Evolutionary conservation across 2,888 invertebrate genomes (phyloP).

Genomic region (Ochropacha duplaris): DNA sequence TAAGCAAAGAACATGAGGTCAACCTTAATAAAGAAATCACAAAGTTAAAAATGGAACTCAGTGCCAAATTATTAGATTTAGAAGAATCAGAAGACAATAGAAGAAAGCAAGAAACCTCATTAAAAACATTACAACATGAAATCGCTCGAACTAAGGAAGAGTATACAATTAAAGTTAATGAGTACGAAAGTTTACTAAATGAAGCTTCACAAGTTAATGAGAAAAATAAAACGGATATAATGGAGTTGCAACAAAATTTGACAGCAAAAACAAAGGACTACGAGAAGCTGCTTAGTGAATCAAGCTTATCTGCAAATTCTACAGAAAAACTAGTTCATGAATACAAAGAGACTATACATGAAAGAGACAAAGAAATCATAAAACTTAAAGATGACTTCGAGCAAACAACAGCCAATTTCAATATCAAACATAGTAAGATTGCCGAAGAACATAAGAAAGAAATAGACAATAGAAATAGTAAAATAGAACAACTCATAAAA

Average conservation of each 20-base stretch:
- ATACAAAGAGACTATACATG: slow-evolving; percentile 76
- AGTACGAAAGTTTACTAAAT: slow-evolving; percentile 71
- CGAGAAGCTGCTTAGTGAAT: slow-evolving; percentile 64
- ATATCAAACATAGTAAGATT: slow-evolving; percentile 76
- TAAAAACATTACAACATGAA: slow-evolving; percentile 68
- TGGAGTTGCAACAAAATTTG: slow-evolving; percentile 65
- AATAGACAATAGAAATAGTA: slow-evolving; percentile 74
- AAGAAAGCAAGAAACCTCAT: slow-evolving; percentile 63
- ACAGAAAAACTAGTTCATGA: slow-evolving; percentile 72
- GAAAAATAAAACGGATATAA: slow-evolving; percentile 66
- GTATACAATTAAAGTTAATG: slow-evolving; percentile 67
- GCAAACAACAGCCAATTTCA: slow-evolving; percentile 72
- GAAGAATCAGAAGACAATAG: slow-evolving; percentile 75
- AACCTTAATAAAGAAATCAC: slow-evolving; percentile 78
- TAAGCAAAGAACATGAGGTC: slow-evolving; percentile 76
- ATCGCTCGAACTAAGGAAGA: slow-evolving; percentile 64
- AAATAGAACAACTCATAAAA: slow-evolving; percentile 75
- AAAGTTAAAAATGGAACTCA: slow-evolving; percentile 80
- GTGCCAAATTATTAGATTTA: slow-evolving; percentile 79
- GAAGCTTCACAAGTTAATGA: slow-evolving; percentile 72
- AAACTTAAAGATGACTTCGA: slow-evolving; percentile 78
- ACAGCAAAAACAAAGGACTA: slow-evolving; percentile 67
- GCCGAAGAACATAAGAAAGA: slow-evolving; percentile 79
- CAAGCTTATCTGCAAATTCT: slow-evolving; percentile 58
- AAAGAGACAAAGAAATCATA: slow-evolving; percentile 81